Conservation (phyloP, 2,888 invertebrate genomes). For the Melitaea athalia region DNA sequence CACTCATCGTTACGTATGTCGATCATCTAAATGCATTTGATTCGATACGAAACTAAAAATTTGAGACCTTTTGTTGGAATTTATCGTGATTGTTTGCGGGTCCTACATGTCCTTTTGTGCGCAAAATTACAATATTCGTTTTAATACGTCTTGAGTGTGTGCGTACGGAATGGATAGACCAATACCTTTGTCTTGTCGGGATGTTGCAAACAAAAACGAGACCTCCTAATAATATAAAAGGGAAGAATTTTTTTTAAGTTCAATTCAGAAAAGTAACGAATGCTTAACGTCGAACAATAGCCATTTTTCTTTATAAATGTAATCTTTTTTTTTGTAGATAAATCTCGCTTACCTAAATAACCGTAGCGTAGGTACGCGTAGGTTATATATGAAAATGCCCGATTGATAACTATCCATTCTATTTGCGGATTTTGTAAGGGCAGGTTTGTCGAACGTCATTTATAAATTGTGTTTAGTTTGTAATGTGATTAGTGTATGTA, state of each 20-base stretch:
- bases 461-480: constrained; percentile 33
- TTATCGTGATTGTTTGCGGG: constrained; percentile 82
- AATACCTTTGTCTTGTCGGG: constrained; percentile 81
- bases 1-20: constrained; percentile 67
- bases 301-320: constrained; percentile 79
- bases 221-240: constrained; percentile 80
- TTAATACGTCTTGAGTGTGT: constrained; percentile 70
- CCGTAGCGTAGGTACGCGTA: constrained; percentile 64
- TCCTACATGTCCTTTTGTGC: constrained; percentile 79
- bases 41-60: constrained; percentile 80
- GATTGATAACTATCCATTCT: constrained; percentile 70
- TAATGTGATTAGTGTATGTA: too few relatives aligned
- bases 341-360: constrained; percentile 74
- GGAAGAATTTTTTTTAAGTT: constrained; percentile 81
- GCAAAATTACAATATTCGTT: constrained; percentile 82
- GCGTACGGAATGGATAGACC: constrained; percentile 77
- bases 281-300: constrained; percentile 76
- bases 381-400: constrained; percentile 47
- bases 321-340: constrained; percentile 82
- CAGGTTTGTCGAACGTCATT: constrained; percentile 59
- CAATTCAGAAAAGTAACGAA: constrained; percentile 81
- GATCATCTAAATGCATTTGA: constrained; percentile 76
- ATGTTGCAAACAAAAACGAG: constrained; percentile 80
- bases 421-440: constrained; percentile 59
- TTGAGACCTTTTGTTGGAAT: constrained; percentile 81